Evolutionary conservation across 2,113 vertebrate genomes (phyloP).

Genomic region (Lutjanus erythropterus): DNA sequence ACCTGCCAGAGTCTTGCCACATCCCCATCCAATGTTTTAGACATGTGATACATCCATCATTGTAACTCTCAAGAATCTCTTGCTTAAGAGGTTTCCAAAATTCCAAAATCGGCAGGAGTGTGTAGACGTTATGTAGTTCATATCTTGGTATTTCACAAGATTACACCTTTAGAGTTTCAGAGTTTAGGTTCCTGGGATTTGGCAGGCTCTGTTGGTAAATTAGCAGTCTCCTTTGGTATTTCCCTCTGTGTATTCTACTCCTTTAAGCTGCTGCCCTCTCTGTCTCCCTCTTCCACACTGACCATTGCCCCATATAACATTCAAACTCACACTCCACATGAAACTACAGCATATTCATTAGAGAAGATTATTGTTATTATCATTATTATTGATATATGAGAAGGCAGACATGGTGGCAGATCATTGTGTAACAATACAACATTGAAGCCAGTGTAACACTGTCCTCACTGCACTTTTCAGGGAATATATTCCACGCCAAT

Average conservation of each 20-base stretch:
- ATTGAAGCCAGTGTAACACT: neutral
- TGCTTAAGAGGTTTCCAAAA: conserved; percentile 42
- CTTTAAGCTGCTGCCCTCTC: conserved; percentile 71
- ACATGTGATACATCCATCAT: neutral
- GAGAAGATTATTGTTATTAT: neutral
- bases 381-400: no score
- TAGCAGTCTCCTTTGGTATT: conserved; percentile 68
- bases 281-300: conserved; percentile 62
- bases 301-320: conserved; percentile 33
- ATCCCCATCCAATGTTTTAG: conserved; percentile 42
- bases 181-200: conserved; percentile 55
- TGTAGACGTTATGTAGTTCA: conserved; percentile 11
- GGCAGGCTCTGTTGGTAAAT: conserved; percentile 74
- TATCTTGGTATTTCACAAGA: conserved; percentile 35
- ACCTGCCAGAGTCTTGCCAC: conserved; percentile 72
- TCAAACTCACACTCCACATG: conserved; percentile 26
- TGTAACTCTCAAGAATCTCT: conserved; percentile 16
- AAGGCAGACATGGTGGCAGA: conserved; percentile 12
- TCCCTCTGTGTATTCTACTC: conserved; percentile 71
- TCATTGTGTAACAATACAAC: neutral
- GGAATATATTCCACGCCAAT: conserved; percentile 19
- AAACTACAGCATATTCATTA: neutral
- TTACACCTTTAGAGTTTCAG: conserved; percentile 26
- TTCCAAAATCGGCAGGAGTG: no score
- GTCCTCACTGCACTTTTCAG: neutral